Conservation (phyloP, 1,140 invertebrate genomes). For the Drosophila nigromelanica region DNA sequence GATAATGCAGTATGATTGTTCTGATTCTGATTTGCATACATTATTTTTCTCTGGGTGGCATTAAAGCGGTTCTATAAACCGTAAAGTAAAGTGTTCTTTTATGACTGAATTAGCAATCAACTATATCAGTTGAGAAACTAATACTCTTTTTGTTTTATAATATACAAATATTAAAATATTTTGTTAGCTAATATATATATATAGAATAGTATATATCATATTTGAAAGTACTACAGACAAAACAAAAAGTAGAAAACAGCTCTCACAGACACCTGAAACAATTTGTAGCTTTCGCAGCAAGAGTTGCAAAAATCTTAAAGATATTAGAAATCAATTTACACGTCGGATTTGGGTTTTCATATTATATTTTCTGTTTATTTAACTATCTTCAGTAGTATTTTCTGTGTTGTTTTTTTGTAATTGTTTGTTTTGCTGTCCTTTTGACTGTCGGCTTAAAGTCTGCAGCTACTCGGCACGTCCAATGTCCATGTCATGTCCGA, state of each 20-base stretch:
- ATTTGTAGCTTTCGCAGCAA: slow-evolving; percentile 53
- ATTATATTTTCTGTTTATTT: slow-evolving; percentile 20
- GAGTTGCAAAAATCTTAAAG: slow-evolving; percentile 23
- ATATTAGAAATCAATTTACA: slow-evolving; percentile 76
- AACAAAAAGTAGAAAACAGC: slow-evolving; percentile 26
- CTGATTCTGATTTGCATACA: slow-evolving; percentile 21
- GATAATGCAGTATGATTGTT: slow-evolving; percentile 32
- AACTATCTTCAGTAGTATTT: slow-evolving; percentile 2
- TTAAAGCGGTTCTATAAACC: background rate
- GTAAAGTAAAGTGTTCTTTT: slow-evolving; percentile 6
- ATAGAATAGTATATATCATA: no score
- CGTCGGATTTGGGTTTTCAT: slow-evolving; percentile 60
- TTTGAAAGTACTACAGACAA: no score
- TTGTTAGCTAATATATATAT: no score
- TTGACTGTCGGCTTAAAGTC: slow-evolving; percentile 69
- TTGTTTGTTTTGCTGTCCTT: slow-evolving; percentile 71
- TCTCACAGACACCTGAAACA: slow-evolving; percentile 26
- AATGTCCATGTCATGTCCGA: slow-evolving; percentile 69
- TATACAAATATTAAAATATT: background rate
- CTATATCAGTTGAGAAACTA: background rate
- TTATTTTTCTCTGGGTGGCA: slow-evolving; percentile 11
- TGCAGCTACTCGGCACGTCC: slow-evolving; percentile 52
- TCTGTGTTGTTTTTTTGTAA: slow-evolving; percentile 11
- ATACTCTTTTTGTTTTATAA: background rate
- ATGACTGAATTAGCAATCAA: background rate